Percentiles rank a stretch among this genome's conserved stretches.
phyloP scores from a whole-genome alignment of 2,113 vertebrate genomes.

The Meleagris gallopavo region DNA sequence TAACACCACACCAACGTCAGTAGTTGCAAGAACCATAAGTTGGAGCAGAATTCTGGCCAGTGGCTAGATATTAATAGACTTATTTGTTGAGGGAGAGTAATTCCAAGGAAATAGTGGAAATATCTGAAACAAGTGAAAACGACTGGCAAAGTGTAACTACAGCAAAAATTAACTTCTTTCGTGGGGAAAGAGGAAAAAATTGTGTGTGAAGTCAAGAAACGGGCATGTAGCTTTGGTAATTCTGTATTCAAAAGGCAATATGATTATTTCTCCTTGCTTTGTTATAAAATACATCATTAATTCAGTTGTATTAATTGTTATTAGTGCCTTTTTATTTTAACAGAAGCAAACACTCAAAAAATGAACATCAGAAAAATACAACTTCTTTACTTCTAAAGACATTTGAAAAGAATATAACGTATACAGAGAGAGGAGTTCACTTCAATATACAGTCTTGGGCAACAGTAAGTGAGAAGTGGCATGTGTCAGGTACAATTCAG shows the following conservation, averaged over 20 bases:
- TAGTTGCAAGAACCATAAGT: not conserved
- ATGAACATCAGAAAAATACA: constrained; percentile 31
- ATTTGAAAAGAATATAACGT: constrained; percentile 59
- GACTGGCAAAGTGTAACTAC: too few relatives aligned
- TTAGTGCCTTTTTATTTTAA: constrained; percentile 24
- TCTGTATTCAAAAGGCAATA: not conserved
- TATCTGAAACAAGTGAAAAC: not conserved
- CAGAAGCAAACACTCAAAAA: constrained; percentile 50
- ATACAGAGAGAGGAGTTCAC: constrained; percentile 76
- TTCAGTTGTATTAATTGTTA: not conserved
- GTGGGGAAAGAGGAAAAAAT: not conserved
- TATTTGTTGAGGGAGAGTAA: not conserved
- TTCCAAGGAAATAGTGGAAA: not conserved
- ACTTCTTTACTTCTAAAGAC: constrained; percentile 15
- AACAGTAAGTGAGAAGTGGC: constrained; percentile 64
- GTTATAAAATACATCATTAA: not conserved
- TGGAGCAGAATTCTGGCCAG: not conserved
- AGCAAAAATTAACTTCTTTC: not conserved
- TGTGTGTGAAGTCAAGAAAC: not conserved
- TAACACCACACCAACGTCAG: too few relatives aligned
- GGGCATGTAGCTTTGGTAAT: not conserved
- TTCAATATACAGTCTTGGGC: constrained; percentile 75
- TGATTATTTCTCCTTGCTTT: not conserved
- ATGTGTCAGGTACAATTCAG: not conserved
- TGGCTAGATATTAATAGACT: not conserved